Percentiles rank a stretch among this genome's conserved stretches.
These are phyloP conservation scores for Lampropteryx suffumata DNA, from an alignment of 2,888 invertebrate genomes.

Conservation along the genomic window DNA sequence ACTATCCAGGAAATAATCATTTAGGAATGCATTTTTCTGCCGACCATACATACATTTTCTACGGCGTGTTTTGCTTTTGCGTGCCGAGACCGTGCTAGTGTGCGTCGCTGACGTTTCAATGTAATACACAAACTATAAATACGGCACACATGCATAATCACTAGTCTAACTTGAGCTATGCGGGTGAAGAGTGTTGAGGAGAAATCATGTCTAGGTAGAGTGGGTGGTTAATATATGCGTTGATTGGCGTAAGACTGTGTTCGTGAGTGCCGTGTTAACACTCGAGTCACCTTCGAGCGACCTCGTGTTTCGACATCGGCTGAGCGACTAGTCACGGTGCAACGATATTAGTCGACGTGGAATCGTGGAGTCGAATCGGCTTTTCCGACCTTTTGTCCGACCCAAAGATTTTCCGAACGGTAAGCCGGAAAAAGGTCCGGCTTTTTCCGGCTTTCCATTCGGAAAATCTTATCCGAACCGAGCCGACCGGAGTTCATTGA, in stretches of 20 bases:
- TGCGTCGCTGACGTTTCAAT: slow-evolving; percentile 53
- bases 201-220: neutral
- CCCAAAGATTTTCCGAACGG: too few species aligned
- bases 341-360: too few species aligned
- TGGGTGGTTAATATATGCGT: slow-evolving; percentile 47
- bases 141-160: slow-evolving; percentile 44
- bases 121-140: slow-evolving; percentile 51
- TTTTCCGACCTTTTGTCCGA: too few species aligned
- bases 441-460: too few species aligned
- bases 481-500: too few species aligned
- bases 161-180: slow-evolving; percentile 41
- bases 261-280: slow-evolving; percentile 72
- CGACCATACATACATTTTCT: slow-evolving; percentile 55
- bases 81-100: slow-evolving; percentile 58
- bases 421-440: too few species aligned
- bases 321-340: slow-evolving; percentile 67
- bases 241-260: slow-evolving; percentile 44
- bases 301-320: slow-evolving; percentile 77
- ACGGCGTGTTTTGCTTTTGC: slow-evolving; percentile 73
- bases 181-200: neutral
- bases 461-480: too few species aligned
- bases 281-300: slow-evolving; percentile 78
- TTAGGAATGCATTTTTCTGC: slow-evolving; percentile 16
- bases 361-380: too few species aligned
- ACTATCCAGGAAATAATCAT: slow-evolving; percentile 1